A percentile compares a stretch with the other conserved stretches of the same genome.
Evolutionary conservation across 2,797 vertebrate genomes (phyloP).

Genomic region (Bucorvus abyssinicus): DNA sequence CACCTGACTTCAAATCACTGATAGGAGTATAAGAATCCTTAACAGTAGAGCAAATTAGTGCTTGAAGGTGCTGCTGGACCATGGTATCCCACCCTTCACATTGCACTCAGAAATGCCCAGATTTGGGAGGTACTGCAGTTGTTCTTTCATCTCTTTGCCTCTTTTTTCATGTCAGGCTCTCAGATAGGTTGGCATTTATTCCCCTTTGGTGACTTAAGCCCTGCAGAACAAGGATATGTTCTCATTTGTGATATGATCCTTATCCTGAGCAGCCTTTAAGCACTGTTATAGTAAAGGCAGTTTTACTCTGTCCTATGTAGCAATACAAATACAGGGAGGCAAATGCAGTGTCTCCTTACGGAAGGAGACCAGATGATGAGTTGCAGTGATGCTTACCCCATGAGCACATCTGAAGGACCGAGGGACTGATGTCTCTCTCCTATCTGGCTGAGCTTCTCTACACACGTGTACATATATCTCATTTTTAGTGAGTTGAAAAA

Average conservation of each 20-base stretch:
- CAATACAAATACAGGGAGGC: fast-evolving
- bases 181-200: background rate
- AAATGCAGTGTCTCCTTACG: background rate
- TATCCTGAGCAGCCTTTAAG: background rate
- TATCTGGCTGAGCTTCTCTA: background rate
- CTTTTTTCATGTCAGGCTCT: background rate
- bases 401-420: background rate
- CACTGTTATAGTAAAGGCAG: background rate
- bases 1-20: background rate
- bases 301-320: background rate
- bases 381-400: background rate
- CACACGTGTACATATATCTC: fast-evolving
- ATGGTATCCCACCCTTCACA: fast-evolving
- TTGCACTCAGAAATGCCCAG: background rate
- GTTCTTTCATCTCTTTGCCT: background rate
- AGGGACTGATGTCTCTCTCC: background rate
- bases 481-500: background rate
- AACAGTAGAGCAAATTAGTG: background rate
- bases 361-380: background rate
- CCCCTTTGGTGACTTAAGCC: background rate
- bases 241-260: background rate
- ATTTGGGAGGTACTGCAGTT: background rate
- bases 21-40: background rate
- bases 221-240: background rate
- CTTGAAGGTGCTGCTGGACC: background rate